phyloP scores from a whole-genome alignment of 2,113 vertebrate genomes.

The Vimba vimba region DNA sequence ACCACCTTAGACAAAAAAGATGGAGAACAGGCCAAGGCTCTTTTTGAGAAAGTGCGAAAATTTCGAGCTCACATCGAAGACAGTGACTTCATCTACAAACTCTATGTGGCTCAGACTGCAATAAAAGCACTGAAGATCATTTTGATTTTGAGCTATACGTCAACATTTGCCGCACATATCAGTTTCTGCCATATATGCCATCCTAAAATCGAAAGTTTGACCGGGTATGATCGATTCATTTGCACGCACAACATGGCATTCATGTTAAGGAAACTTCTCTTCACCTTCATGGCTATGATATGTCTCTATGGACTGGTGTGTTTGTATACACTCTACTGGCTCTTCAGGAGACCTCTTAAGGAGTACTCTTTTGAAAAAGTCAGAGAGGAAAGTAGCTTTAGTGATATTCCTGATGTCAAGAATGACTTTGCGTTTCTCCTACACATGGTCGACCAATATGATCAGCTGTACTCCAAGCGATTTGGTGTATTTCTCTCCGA shows the following conservation, averaged over 20 bases:
- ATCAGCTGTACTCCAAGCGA: conserved; percentile 94
- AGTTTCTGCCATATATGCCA: conserved; percentile 85
- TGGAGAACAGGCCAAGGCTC: conserved; percentile 86
- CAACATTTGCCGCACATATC: conserved; percentile 88
- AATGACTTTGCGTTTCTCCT: conserved; percentile 98
- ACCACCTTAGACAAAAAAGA: conserved; percentile 90
- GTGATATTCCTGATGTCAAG: conserved; percentile 97
- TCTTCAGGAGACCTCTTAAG: conserved; percentile 92
- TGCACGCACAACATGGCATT: conserved; percentile 99
- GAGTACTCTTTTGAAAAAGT: conserved; percentile 98
- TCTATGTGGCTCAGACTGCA: conserved; percentile 92
- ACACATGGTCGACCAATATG: conserved; percentile 98
- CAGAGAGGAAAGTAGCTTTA: conserved; percentile 96
- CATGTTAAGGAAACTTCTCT: conserved; percentile 92
- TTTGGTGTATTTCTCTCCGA: conserved; percentile 95
- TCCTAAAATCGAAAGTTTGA: conserved; percentile 86
- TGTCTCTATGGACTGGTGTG: conserved; percentile 93
- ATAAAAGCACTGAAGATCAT: conserved; percentile 96
- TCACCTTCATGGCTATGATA: conserved; percentile 93
- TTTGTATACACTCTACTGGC: conserved; percentile 94
- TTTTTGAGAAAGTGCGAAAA: conserved; percentile 91
- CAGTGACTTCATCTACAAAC: conserved; percentile 96
- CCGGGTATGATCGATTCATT: conserved; percentile 84
- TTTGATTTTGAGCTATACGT: conserved; percentile 93
- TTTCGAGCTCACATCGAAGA: conserved; percentile 95